Conservation (phyloP, 2,888 invertebrate species). For the Neoscelio sp. region DNA sequence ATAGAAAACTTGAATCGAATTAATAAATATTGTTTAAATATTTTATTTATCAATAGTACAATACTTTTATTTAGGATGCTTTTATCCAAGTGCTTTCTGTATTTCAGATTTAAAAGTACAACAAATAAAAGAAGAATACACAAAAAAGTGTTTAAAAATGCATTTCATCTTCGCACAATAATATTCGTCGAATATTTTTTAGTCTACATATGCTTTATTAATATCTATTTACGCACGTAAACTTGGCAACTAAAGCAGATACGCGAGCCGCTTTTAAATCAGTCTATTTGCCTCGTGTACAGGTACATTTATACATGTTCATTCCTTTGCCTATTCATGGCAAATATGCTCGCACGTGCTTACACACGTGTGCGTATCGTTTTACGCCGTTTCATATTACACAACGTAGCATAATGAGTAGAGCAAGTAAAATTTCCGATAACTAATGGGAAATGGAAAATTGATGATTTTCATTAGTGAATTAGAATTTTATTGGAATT, state of each 20-base stretch:
- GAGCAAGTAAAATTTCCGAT: conserved; percentile 5
- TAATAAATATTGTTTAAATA: too few species aligned
- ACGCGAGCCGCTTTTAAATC: conserved; percentile 39
- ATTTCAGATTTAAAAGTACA: too few species aligned
- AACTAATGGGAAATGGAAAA: too few species aligned
- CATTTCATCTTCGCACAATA: conserved; percentile 15
- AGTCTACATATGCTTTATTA: conserved; percentile 11
- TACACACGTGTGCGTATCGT: conserved; percentile 28
- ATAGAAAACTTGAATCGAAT: too few species aligned
- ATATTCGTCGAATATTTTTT: conserved; percentile 18
- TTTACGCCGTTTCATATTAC: conserved; percentile 34
- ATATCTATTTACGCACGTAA: conserved; percentile 26
- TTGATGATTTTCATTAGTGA: too few species aligned
- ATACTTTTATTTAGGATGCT: too few species aligned
- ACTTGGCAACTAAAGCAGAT: conserved; percentile 27
- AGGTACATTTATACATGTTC: conserved; percentile 38
- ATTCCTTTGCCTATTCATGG: conserved; percentile 38
- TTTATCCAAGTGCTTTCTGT: too few species aligned
- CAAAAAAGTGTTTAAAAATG: not conserved
- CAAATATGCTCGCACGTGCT: conserved; percentile 37
- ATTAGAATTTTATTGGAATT: too few species aligned
- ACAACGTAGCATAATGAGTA: conserved; percentile 26
- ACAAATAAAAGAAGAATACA: not conserved
- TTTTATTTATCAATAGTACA: too few species aligned
- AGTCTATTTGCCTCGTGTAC: conserved; percentile 27